Evolutionary conservation across 1,140 invertebrate genomes (phyloP).

Genomic region (Tetranychus cinnabarinus): DNA sequence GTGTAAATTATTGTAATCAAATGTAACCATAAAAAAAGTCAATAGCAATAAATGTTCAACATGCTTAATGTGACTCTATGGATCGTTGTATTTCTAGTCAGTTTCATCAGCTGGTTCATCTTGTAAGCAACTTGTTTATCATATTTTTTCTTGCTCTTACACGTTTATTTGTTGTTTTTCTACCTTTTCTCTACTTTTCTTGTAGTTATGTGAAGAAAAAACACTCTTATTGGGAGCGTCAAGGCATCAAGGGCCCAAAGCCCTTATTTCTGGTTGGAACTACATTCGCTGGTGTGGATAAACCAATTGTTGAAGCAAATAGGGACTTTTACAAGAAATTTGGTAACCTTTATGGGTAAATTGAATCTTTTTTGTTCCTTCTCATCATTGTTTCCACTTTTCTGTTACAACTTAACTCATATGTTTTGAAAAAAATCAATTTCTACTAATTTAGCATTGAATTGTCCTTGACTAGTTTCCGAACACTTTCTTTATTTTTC

Average conservation of each 20-base stretch:
- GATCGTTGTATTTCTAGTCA: too few species aligned
- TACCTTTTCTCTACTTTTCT: not conserved
- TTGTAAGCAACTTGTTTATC: too few species aligned
- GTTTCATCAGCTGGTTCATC: too few species aligned
- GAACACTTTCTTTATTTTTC: too few species aligned
- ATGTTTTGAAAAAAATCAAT: not conserved
- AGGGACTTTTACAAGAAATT: not conserved
- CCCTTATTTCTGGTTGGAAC: not conserved
- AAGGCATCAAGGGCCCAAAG: not conserved
- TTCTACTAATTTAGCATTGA: not conserved
- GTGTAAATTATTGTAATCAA: too few species aligned
- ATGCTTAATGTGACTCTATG: too few species aligned
- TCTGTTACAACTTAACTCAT: not conserved
- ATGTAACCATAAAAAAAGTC: too few species aligned
- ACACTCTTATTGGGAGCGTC: not conserved
- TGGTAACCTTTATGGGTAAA: not conserved
- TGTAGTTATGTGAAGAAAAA: not conserved
- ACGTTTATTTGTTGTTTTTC: too few species aligned
- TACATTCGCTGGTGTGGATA: not conserved
- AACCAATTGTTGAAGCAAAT: not conserved
- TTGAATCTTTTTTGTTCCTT: not conserved
- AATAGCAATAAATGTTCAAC: too few species aligned
- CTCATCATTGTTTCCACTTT: not conserved
- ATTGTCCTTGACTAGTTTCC: too few species aligned
- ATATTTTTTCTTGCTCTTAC: too few species aligned